phyloP scores from a whole-genome alignment of 2,113 vertebrate species.

The Pitta sordida region DNA sequence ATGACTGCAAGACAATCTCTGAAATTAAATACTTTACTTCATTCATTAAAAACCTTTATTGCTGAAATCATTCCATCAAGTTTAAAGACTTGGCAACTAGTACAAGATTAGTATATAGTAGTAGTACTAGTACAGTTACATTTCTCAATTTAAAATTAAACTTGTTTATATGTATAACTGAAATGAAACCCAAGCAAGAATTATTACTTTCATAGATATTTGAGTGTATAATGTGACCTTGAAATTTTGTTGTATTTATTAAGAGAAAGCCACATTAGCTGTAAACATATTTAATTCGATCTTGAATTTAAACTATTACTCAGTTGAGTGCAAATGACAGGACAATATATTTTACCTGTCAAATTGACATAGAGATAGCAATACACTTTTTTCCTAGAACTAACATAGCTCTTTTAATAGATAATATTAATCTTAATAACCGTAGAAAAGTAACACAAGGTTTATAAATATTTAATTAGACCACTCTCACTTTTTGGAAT shows the following conservation, averaged over 20 bases:
- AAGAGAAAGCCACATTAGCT: not conserved
- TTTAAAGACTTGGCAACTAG: not conserved
- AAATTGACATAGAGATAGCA: not conserved
- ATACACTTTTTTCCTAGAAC: accelerated
- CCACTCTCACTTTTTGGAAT: not conserved
- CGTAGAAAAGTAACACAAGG: not conserved
- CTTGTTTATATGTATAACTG: not conserved
- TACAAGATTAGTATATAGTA: not conserved
- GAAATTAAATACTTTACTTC: not conserved
- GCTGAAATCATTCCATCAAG: not conserved
- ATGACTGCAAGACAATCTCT: not conserved
- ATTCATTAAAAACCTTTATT: not conserved
- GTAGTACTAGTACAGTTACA: not conserved
- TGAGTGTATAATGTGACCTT: not conserved
- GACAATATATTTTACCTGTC: not conserved
- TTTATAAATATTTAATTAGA: not conserved
- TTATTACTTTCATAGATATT: not conserved
- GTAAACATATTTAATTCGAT: not conserved
- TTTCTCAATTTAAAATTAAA: not conserved
- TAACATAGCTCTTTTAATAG: not conserved
- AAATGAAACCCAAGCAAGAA: not conserved
- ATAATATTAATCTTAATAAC: not conserved
- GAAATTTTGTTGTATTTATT: not conserved
- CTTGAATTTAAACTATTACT: not conserved
- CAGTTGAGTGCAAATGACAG: not conserved